These are phyloP conservation scores for Mesocricetus auratus DNA, from an alignment of 2,113 vertebrate species.

Conservation along the genomic window DNA sequence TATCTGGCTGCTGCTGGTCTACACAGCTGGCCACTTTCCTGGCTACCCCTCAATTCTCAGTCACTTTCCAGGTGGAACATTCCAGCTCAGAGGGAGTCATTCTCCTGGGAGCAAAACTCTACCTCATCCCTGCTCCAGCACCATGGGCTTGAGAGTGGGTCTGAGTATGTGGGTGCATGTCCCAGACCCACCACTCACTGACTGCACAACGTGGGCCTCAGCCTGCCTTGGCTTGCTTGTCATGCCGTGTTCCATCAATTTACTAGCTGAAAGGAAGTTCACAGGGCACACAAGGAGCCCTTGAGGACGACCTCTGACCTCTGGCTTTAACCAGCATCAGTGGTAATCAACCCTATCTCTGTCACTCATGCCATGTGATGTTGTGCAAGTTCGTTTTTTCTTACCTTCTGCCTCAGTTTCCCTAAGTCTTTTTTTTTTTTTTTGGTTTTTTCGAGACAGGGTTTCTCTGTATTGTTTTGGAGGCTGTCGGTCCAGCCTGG, in stretches of 20 bases:
- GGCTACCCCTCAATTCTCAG: fast-evolving
- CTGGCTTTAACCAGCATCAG: fast-evolving
- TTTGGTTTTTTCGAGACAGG: too few species aligned
- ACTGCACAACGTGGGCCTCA: not conserved
- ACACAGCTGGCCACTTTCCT: not conserved
- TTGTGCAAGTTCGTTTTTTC: not conserved
- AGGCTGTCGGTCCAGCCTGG: too few species aligned
- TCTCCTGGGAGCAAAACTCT: not conserved
- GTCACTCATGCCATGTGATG: not conserved
- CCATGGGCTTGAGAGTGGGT: too few species aligned
- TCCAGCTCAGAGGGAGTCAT: not conserved
- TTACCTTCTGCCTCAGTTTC: not conserved
- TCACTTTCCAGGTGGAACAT: not conserved
- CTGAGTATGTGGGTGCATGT: not conserved
- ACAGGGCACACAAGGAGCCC: fast-evolving
- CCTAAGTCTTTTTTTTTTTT: too few species aligned
- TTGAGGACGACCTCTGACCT: fast-evolving
- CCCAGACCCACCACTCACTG: not conserved
- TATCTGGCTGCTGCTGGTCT: not conserved
- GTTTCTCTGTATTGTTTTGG: too few species aligned
- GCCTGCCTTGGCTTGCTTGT: not conserved
- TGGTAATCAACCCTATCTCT: not conserved
- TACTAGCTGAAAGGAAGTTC: not conserved
- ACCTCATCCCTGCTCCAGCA: fast-evolving
- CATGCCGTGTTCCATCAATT: not conserved